These are phyloP conservation scores for Galeopterus variegatus DNA, from an alignment of 2,113 vertebrate species.

Conservation along the genomic window DNA sequence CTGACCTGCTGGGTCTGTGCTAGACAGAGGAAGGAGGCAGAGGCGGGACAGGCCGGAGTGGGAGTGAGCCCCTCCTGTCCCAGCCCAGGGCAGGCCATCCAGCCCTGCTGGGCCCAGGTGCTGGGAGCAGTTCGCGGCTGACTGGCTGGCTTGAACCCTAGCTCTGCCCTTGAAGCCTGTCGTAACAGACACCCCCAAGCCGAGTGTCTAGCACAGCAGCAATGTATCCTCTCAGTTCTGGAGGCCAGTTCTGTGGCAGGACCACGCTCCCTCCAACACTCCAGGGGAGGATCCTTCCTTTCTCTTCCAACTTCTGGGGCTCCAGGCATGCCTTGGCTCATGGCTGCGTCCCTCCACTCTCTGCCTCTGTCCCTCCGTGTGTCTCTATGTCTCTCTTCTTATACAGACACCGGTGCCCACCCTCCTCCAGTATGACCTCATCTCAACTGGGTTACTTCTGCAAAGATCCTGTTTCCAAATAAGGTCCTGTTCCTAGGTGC, in stretches of 20 bases:
- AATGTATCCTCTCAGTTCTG: not conserved
- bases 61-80: too few relatives aligned
- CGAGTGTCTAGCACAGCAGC: not conserved
- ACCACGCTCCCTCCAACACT: accelerated
- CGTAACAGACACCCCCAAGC: not conserved
- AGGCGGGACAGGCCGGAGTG: not conserved
- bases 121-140: not conserved
- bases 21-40: not conserved
- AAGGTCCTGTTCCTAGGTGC: not conserved
- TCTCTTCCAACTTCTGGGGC: not conserved
- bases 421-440: not conserved
- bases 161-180: not conserved
- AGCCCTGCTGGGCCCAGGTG: not conserved
- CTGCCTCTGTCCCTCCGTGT: not conserved
- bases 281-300: not conserved
- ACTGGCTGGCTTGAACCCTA: too few relatives aligned
- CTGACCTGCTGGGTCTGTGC: not conserved
- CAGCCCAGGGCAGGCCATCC: not conserved
- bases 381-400: too few relatives aligned
- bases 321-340: not conserved
- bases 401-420: too few relatives aligned
- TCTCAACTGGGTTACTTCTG: not conserved
- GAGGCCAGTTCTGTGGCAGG: not conserved
- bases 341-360: accelerated
- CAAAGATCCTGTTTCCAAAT: not conserved